Evolutionary conservation across 37 sponge, comb jelly and placozoan species (phyloP).

Genomic region (Hormiphora californensis): DNA sequence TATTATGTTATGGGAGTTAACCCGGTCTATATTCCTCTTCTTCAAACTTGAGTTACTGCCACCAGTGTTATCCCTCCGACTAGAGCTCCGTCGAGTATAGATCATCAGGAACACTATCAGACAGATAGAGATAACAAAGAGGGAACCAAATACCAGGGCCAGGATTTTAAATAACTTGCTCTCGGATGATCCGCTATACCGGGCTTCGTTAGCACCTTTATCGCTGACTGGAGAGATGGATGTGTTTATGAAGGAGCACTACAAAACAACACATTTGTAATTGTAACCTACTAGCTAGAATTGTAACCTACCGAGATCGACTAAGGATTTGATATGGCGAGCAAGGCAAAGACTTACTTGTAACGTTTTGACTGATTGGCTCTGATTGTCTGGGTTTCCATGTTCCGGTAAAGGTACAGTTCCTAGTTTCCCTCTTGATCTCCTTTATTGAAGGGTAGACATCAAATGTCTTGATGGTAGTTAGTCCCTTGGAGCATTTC

Average conservation of each 20-base stretch:
- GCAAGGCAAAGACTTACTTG: not conserved
- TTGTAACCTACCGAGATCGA: not conserved
- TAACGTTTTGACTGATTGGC: conserved; percentile 31
- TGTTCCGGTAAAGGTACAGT: not conserved
- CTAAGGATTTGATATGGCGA: not conserved
- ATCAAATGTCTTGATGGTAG: not conserved
- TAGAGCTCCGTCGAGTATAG: not conserved
- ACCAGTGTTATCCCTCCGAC: not conserved
- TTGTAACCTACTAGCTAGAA: not conserved
- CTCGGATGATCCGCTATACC: not conserved
- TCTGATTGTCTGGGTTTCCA: not conserved
- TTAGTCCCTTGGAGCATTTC: not conserved
- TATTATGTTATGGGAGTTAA: conserved; percentile 39
- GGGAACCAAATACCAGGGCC: conserved; percentile 25
- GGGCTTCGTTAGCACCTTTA: not conserved
- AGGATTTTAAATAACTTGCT: conserved; percentile 2
- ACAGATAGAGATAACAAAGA: not conserved
- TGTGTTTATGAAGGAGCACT: not conserved
- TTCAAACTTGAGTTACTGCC: not conserved
- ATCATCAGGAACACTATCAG: conserved; percentile 43
- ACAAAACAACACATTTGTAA: not conserved
- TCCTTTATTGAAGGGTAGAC: conserved; percentile 16
- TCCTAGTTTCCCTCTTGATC: not conserved
- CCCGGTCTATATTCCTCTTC: not conserved
- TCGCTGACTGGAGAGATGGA: not conserved